These are phyloP conservation scores for Chamaea fasciata DNA, from an alignment of 2,113 vertebrate genomes.

Conservation along the genomic window DNA sequence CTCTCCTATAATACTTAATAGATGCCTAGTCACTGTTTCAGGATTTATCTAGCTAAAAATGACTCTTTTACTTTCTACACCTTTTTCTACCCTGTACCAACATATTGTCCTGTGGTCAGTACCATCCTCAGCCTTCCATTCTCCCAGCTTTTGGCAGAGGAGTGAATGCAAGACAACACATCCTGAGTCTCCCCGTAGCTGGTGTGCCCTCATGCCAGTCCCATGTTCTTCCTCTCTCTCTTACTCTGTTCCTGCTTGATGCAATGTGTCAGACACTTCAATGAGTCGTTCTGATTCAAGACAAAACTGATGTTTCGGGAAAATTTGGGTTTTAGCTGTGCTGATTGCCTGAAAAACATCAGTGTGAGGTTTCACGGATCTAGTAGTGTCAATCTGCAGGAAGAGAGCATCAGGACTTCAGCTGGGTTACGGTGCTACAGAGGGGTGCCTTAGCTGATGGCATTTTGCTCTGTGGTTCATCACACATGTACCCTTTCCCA, in stretches of 20 bases:
- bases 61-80: not conserved
- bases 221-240: not conserved
- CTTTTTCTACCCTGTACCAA: not conserved
- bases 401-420: not conserved
- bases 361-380: not conserved
- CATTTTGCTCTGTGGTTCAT: not conserved
- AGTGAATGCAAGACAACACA: accelerated
- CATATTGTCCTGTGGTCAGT: not conserved
- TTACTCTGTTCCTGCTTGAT: not conserved
- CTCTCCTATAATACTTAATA: not conserved
- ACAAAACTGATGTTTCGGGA: not conserved
- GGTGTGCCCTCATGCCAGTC: not conserved
- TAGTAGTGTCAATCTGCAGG: not conserved
- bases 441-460: not conserved
- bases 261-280: not conserved
- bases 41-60: not conserved
- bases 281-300: not conserved
- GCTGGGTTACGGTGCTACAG: not conserved
- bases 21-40: not conserved
- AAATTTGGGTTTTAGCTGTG: not conserved
- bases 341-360: not conserved
- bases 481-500: not conserved
- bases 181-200: not conserved
- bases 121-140: not conserved
- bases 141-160: not conserved